Percentiles rank a stretch among this genome's conserved stretches.
These are phyloP conservation scores for Reinhardtius hippoglossoides DNA, from an alignment of 2,113 vertebrate genomes.

Conservation along the genomic window DNA sequence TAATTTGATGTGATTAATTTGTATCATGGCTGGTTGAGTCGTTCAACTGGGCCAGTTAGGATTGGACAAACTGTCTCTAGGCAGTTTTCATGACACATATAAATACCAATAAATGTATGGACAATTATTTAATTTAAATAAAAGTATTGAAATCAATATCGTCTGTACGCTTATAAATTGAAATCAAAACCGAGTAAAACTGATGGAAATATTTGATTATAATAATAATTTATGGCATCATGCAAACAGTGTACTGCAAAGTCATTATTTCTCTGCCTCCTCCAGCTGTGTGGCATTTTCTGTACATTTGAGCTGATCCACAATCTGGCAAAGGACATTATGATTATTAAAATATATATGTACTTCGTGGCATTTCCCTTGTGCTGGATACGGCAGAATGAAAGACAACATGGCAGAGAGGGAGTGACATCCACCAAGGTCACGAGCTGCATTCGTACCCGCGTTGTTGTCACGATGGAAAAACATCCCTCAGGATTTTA, in stretches of 20 bases:
- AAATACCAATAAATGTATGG: constrained; percentile 12
- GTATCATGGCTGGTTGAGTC: constrained; percentile 24
- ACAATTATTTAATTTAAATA: constrained; percentile 31
- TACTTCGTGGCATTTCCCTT: constrained; percentile 40
- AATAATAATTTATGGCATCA: constrained; percentile 38
- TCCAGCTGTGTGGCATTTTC: constrained; percentile 31
- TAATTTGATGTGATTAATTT: constrained; percentile 61
- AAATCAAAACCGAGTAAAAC: constrained; percentile 28
- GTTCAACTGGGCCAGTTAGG: constrained; percentile 24
- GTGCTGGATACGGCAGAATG: constrained; percentile 28
- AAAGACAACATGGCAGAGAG: constrained; percentile 39
- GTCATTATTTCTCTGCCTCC: constrained; percentile 40
- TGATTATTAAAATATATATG: constrained; percentile 42
- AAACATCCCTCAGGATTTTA: constrained; percentile 45
- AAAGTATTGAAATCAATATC: constrained; percentile 25
- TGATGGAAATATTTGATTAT: constrained; percentile 54
- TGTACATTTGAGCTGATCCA: constrained; percentile 6
- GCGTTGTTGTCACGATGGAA: constrained; percentile 57
- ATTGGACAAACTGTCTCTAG: constrained; percentile 16
- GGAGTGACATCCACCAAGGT: constrained; percentile 63
- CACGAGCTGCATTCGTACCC: constrained; percentile 45
- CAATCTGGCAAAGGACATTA: constrained; percentile 23
- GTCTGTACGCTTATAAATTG: constrained; percentile 16
- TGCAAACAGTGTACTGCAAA: constrained; percentile 44
- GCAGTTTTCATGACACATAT: constrained; percentile 33